These are phyloP conservation scores for Drosophila parthenogenetica DNA, from an alignment of 2,888 invertebrate genomes.

Conservation along the genomic window DNA sequence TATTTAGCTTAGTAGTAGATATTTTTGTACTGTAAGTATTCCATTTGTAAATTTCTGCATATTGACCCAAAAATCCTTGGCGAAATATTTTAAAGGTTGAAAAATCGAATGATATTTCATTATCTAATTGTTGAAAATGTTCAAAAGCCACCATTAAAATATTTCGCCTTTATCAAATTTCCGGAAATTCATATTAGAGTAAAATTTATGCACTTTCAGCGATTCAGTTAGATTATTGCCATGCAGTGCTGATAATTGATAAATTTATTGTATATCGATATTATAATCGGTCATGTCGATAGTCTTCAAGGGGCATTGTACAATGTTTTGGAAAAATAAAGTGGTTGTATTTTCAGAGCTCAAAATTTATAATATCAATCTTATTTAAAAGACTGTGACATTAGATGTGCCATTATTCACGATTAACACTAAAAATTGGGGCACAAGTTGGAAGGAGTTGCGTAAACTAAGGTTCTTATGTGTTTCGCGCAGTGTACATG, in stretches of 20 bases:
- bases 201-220: no score
- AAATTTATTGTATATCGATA: slow-evolving; percentile 18
- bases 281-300: slow-evolving; percentile 16
- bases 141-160: no score
- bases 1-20: no score
- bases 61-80: no score
- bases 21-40: no score
- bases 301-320: slow-evolving; percentile 30
- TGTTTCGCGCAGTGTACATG: slow-evolving; percentile 3
- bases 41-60: no score
- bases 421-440: neutral
- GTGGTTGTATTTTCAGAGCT: slow-evolving; percentile 12
- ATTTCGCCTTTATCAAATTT: no score
- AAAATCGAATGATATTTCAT: no score
- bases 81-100: no score
- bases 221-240: neutral
- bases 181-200: no score
- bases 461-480: slow-evolving; percentile 14
- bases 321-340: slow-evolving; percentile 39
- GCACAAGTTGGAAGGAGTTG: neutral
- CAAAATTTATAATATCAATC: slow-evolving; percentile 37
- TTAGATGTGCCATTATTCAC: neutral
- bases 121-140: no score
- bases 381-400: slow-evolving; percentile 5
- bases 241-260: slow-evolving; percentile 13